Evolutionary conservation across 2,888 invertebrate species (phyloP).

Genomic region (Uropetala carovei): DNA sequence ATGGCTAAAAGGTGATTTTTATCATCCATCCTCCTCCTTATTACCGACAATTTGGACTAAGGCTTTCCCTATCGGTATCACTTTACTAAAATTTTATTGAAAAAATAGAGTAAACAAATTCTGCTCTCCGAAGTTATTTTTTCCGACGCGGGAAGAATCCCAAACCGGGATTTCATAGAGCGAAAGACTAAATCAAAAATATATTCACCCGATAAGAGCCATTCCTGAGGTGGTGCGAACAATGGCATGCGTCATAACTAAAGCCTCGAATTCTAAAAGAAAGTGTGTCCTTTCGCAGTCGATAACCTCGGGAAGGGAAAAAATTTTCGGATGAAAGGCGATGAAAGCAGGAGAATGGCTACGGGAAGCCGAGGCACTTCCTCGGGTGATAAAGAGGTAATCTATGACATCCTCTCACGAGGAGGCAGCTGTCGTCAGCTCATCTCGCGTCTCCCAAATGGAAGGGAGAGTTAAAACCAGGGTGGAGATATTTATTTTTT

Average conservation of each 20-base stretch:
- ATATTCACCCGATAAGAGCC: not conserved
- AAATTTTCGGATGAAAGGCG: not conserved
- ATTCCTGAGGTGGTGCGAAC: not conserved
- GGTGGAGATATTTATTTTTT: constrained; percentile 1
- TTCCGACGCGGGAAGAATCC: no score
- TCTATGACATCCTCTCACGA: constrained; percentile 10
- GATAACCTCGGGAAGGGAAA: no score
- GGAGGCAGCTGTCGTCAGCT: not conserved
- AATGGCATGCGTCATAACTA: not conserved
- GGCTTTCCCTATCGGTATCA: no score
- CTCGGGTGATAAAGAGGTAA: not conserved
- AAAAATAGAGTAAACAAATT: no score
- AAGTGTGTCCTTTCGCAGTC: no score
- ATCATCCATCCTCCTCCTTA: no score
- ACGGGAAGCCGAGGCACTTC: constrained; percentile 14
- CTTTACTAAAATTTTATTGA: no score
- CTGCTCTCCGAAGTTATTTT: no score
- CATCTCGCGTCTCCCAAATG: not conserved
- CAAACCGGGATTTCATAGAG: not conserved
- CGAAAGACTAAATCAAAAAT: not conserved
- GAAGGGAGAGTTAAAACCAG: not conserved
- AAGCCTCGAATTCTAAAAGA: no score
- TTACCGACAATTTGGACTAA: no score
- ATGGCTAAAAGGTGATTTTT: no score
- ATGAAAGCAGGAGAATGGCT: not conserved